These are phyloP conservation scores for Acrocyrtus sp. DNA, from an alignment of 2,888 invertebrate species.

Conservation along the genomic window DNA sequence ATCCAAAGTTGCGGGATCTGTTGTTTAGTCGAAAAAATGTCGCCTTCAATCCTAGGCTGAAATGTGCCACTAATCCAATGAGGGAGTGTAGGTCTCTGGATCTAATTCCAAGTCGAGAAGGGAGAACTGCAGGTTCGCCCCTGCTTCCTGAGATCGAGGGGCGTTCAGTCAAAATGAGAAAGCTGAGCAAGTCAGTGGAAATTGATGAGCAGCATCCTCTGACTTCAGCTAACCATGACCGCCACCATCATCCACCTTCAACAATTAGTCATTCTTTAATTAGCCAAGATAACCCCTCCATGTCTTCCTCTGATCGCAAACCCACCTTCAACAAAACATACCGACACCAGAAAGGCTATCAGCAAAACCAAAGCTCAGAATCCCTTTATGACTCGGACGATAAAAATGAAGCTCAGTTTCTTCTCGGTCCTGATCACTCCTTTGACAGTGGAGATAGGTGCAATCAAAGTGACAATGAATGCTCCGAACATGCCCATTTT, in stretches of 20 bases:
- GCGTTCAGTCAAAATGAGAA: constrained; percentile 48
- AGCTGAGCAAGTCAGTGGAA: constrained; percentile 61
- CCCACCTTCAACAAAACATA: constrained; percentile 54
- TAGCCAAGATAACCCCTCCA: not conserved
- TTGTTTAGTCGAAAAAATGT: constrained; percentile 35
- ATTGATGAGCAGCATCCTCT: constrained; percentile 48
- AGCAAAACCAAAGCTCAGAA: constrained; percentile 43
- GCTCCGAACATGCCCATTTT: not conserved
- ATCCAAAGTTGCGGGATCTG: constrained; percentile 25
- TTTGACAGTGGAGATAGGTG: constrained; percentile 14
- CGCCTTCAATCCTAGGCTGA: constrained; percentile 46
- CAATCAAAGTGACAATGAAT: constrained; percentile 27
- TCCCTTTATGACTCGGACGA: constrained; percentile 50
- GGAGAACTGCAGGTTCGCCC: constrained; percentile 63
- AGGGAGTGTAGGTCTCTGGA: constrained; percentile 76
- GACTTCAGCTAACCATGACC: too few species aligned
- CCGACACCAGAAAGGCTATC: constrained; percentile 37
- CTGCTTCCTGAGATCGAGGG: not conserved
- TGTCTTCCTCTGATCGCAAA: not conserved
- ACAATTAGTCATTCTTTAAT: too few species aligned
- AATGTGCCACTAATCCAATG: constrained; percentile 64
- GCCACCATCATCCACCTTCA: too few species aligned
- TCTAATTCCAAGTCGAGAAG: constrained; percentile 69
- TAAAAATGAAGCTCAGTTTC: constrained; percentile 47
- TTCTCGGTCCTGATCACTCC: constrained; percentile 40